These are phyloP conservation scores for Thalassophryne amazonica DNA, from an alignment of 2,797 vertebrate species.

Conservation along the genomic window DNA sequence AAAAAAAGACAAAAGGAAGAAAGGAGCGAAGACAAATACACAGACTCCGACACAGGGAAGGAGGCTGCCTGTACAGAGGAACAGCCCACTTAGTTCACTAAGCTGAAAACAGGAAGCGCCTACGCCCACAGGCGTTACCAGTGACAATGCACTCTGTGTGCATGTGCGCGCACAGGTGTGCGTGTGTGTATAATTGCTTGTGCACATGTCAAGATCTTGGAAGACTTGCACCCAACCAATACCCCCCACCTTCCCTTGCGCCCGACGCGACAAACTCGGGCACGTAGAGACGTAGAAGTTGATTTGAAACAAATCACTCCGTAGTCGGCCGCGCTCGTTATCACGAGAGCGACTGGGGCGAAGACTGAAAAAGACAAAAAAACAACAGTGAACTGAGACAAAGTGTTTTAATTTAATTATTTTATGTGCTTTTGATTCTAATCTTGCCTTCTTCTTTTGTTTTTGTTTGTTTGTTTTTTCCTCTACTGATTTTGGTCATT, in stretches of 20 bases:
- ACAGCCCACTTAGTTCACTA: conserved; percentile 35
- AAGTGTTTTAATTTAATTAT: conserved; percentile 64
- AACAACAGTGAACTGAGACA: conserved; percentile 51
- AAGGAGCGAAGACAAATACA: conserved; percentile 33
- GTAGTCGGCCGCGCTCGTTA: conserved; percentile 30
- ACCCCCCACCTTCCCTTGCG: too few relatives aligned
- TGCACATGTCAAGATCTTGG: conserved; percentile 44
- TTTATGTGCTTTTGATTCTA: conserved; percentile 60
- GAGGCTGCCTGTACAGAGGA: conserved; percentile 70
- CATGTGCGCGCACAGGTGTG: conserved; percentile 12
- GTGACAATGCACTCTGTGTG: conserved; percentile 57
- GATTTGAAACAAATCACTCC: conserved; percentile 64
- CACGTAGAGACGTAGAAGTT: conserved; percentile 64
- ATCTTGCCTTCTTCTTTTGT: conserved; percentile 55
- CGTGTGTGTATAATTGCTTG: conserved; percentile 37
- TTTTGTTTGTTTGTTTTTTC: conserved; percentile 25
- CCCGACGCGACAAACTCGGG: conserved; percentile 26
- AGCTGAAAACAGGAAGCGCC: conserved; percentile 50
- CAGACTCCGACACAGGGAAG: conserved; percentile 61
- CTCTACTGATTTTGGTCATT: conserved; percentile 52
- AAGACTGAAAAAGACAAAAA: conserved; percentile 23
- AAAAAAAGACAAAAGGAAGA: conserved; percentile 21
- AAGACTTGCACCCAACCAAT: conserved; percentile 58
- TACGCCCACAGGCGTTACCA: conserved; percentile 47
- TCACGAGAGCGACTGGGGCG: conserved; percentile 21